Conservation (phyloP, 2,797 vertebrate genomes). For the Spinibarbus caldwelli region DNA sequence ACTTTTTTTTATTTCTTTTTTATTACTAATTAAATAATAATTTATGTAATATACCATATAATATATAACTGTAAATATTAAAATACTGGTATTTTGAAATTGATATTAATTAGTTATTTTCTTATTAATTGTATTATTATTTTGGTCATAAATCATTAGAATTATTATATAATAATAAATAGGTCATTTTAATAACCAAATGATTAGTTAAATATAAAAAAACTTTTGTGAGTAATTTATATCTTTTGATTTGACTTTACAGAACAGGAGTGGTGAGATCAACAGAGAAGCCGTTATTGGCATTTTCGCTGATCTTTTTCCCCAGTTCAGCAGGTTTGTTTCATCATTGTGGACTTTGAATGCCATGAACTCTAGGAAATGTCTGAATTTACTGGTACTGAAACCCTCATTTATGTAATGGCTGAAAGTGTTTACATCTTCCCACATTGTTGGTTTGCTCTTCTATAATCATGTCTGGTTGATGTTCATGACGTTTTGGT, state of each 20-base stretch:
- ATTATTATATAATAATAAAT: background rate
- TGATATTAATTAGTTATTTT: background rate
- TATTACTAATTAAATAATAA: background rate
- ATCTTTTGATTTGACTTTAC: constrained; percentile 2
- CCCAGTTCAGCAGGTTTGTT: constrained; percentile 72
- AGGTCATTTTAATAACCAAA: background rate
- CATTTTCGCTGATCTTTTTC: constrained; percentile 74
- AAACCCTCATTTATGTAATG: constrained; percentile 20
- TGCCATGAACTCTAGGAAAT: constrained; percentile 32
- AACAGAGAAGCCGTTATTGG: constrained; percentile 65
- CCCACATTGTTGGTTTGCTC: constrained; percentile 13
- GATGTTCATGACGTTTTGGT: constrained; percentile 32
- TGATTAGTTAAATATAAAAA: background rate
- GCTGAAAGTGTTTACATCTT: constrained; percentile 27
- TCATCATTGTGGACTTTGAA: background rate
- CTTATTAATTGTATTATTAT: background rate
- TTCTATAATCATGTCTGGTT: constrained; percentile 38
- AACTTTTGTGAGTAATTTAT: background rate
- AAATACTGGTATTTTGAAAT: background rate
- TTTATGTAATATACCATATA: background rate
- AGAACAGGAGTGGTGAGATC: constrained; percentile 72
- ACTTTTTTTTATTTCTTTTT: constrained; percentile 8
- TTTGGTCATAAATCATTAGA: background rate
- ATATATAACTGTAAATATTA: too few relatives aligned
- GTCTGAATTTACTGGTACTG: background rate